A percentile compares a stretch with the other conserved stretches of the same genome.
These are phyloP conservation scores for Anolis sagrei DNA, from an alignment of 2,113 vertebrate species.

Conservation along the genomic window DNA sequence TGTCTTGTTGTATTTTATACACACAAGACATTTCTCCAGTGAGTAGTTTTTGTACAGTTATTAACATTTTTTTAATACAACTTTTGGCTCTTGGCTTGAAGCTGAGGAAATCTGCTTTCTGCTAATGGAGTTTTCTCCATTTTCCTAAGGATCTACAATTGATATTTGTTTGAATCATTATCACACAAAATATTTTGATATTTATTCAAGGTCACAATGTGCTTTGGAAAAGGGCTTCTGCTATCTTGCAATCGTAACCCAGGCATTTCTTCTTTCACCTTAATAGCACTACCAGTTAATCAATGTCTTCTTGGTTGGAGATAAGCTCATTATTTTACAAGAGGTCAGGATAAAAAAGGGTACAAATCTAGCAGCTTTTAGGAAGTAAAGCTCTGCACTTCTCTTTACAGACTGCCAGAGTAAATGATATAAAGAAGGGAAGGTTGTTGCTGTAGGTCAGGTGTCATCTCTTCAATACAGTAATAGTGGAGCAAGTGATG, in stretches of 20 bases:
- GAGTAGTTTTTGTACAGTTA: slow-evolving; percentile 69
- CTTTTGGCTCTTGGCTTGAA: slow-evolving; percentile 49
- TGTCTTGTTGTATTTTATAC: background rate
- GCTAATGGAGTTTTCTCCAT: slow-evolving; percentile 51
- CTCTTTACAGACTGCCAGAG: slow-evolving; percentile 46
- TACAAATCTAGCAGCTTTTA: slow-evolving; percentile 28
- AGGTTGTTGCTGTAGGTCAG: background rate
- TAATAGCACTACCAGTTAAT: slow-evolving; percentile 52
- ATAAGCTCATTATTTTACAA: slow-evolving; percentile 42
- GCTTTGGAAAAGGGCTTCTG: slow-evolving; percentile 61
- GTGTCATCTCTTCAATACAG: slow-evolving; percentile 29
- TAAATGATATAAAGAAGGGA: slow-evolving; percentile 22
- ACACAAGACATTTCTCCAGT: background rate
- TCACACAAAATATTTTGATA: slow-evolving; percentile 63
- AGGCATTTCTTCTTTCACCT: slow-evolving; percentile 51
- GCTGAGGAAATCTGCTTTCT: slow-evolving; percentile 58
- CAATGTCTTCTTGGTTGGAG: slow-evolving; percentile 44
- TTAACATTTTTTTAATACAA: slow-evolving; percentile 41
- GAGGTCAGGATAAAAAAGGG: slow-evolving; percentile 19
- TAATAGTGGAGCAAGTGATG: slow-evolving; percentile 22
- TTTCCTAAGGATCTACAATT: slow-evolving; percentile 54
- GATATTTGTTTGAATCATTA: slow-evolving; percentile 68
- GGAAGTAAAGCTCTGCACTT: slow-evolving; percentile 28
- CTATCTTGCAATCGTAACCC: slow-evolving; percentile 60
- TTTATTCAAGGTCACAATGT: slow-evolving; percentile 50